Conservation (phyloP, 2,888 invertebrate species). For the Epinotia demarniana region DNA sequence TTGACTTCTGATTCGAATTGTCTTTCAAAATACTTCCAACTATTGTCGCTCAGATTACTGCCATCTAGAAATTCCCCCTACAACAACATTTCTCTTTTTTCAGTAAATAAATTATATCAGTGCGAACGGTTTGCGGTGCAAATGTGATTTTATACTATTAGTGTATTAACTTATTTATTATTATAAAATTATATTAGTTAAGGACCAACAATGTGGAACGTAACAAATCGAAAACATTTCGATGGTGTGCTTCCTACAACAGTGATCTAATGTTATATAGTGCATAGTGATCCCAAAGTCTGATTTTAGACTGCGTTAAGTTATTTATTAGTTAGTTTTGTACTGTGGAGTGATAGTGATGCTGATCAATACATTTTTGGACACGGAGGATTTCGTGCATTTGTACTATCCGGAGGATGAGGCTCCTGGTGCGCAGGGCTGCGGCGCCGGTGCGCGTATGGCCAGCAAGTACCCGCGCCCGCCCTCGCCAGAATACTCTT, state of each 20-base stretch:
- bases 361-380: constrained; percentile 83
- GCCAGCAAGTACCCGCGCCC: constrained; percentile 78
- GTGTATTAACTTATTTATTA: constrained; percentile 68
- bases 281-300: constrained; percentile 69
- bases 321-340: constrained; percentile 75
- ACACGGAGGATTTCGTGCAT: constrained; percentile 84
- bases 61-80: constrained; percentile 41
- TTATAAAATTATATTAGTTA: constrained; percentile 58
- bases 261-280: constrained; percentile 67
- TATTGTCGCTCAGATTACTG: constrained; percentile 7
- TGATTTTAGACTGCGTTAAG: constrained; percentile 74
- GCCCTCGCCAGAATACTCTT: constrained; percentile 73
- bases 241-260: constrained; percentile 74
- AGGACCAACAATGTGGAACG: constrained; percentile 73
- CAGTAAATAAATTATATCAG: constrained; percentile 61
- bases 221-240: constrained; percentile 65
- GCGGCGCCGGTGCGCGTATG: constrained; percentile 79
- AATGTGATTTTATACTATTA: constrained; percentile 80
- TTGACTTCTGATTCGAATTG: constrained; percentile 11
- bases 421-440: constrained; percentile 71
- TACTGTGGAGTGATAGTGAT: constrained; percentile 72
- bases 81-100: constrained; percentile 49
- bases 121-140: constrained; percentile 63
- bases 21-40: not conserved
- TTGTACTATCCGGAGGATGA: constrained; percentile 82